Conservation (phyloP, 2,113 vertebrate genomes). For the Canis aureus region DNA sequence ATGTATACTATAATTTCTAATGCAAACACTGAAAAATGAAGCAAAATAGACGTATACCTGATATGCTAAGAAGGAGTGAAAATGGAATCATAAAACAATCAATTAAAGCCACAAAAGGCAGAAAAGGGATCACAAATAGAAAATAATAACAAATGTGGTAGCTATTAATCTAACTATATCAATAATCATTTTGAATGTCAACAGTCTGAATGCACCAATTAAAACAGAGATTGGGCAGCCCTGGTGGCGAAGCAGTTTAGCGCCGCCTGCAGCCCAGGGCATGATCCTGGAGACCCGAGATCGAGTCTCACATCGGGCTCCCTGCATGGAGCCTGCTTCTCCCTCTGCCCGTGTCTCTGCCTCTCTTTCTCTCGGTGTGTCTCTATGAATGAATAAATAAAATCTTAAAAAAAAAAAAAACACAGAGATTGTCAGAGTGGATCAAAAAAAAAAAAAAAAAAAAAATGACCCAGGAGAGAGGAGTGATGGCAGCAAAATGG, state of each 20-base stretch:
- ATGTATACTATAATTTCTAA: neutral
- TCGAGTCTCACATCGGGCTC: too few relatives aligned
- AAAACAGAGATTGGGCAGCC: neutral
- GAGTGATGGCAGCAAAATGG: neutral
- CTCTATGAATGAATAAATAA: too few relatives aligned
- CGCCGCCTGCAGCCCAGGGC: too few relatives aligned
- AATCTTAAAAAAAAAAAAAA: neutral
- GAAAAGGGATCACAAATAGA: neutral
- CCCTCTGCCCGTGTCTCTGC: too few relatives aligned
- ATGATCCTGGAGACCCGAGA: too few relatives aligned
- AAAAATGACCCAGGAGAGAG: neutral
- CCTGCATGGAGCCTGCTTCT: too few relatives aligned
- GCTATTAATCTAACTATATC: neutral
- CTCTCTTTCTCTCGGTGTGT: too few relatives aligned
- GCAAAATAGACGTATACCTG: neutral
- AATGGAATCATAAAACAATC: neutral
- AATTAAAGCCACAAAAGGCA: neutral
- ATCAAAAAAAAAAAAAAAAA: neutral
- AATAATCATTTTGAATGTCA: neutral
- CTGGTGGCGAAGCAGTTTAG: too few relatives aligned
- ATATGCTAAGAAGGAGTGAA: neutral
- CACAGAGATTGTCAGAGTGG: neutral
- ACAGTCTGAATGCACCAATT: neutral
- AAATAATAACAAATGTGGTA: neutral
- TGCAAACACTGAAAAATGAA: neutral